Base-by-base conservation (phyloP, 1,140 invertebrate genomes). In the Brachionus manjavacas region DNA sequence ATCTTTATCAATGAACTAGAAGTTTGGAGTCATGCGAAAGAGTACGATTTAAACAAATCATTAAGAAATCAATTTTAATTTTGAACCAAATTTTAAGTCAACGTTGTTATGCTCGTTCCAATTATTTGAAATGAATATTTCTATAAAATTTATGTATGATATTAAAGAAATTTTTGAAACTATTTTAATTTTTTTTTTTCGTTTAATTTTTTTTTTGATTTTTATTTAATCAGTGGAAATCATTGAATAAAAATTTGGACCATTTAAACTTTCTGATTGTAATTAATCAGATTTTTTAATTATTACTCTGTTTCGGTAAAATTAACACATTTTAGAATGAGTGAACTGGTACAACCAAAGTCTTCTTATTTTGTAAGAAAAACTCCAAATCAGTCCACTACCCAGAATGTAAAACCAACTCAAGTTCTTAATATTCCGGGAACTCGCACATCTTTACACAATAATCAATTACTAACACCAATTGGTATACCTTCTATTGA, bases 281-380 rank as follows among this genome's bases (percentile, higher is more conserved):
- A 49, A 76, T 76, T 76, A 76, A 76, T 49, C 72, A 76, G 72
- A 28, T 12, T 52, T 49, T 41, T 12, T 76, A 14, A 23, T n/a
- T 25, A 23, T 46, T 25, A 25, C 9, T 39, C 14, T 43, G 4
- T 31, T 31, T 35, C 31, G n/a, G 16, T 43, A 16, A 16, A 74
- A 74, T n/a, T 16, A 23, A 3, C 7, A 68, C 9, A 28, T n/a
- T 20, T 16, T 16, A 76, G 23, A 76, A 76, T 76, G 72, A 76
- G 41, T 49, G 72, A 76, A 14, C 25, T 76, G 20, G 43, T n/a
- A 20, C 72, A 76, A 49, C 20, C 16, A 14, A 76, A 76, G 72
- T 49, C 72, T 49, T 76, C 72, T 23, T 81, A 81, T 64, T 81
- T 81, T 68, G 79, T 81, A 35, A 60, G 79, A 60, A 76, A 76